Evolutionary conservation across 2,888 invertebrate species (phyloP).

Genomic region (Myathropa florea): DNA sequence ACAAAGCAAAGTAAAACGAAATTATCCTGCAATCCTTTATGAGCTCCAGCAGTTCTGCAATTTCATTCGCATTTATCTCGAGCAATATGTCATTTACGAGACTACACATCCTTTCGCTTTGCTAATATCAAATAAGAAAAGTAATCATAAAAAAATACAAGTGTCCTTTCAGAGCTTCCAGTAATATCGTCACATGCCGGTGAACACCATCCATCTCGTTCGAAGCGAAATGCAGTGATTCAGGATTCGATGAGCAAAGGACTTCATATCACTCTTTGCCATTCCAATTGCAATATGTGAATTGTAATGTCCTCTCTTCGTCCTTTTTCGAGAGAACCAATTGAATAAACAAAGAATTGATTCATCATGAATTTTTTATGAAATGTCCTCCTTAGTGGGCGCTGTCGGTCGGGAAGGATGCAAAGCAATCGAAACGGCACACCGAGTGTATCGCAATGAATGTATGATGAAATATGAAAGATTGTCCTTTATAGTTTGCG

Average conservation of each 20-base stretch:
- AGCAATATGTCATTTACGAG: not conserved
- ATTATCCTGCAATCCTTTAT: not conserved
- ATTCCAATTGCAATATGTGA: slow-evolving; percentile 24
- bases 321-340: not conserved
- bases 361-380: slow-evolving; percentile 34
- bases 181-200: not conserved
- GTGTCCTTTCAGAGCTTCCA: not conserved
- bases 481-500: not conserved
- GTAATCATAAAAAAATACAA: not conserved
- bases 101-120: not conserved
- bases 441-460: not conserved
- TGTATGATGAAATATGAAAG: not conserved
- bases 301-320: not conserved
- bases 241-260: slow-evolving; percentile 1
- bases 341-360: slow-evolving; percentile 33
- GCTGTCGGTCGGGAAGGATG: not conserved
- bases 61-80: not conserved
- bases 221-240: not conserved
- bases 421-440: too few species aligned
- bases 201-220: not conserved
- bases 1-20: not conserved
- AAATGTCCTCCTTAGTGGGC: not conserved
- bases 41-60: not conserved
- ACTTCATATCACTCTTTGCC: slow-evolving; percentile 5
- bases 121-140: not conserved